phyloP scores from a whole-genome alignment of 2,888 invertebrate species.

The Anagyrus pseudococci region DNA sequence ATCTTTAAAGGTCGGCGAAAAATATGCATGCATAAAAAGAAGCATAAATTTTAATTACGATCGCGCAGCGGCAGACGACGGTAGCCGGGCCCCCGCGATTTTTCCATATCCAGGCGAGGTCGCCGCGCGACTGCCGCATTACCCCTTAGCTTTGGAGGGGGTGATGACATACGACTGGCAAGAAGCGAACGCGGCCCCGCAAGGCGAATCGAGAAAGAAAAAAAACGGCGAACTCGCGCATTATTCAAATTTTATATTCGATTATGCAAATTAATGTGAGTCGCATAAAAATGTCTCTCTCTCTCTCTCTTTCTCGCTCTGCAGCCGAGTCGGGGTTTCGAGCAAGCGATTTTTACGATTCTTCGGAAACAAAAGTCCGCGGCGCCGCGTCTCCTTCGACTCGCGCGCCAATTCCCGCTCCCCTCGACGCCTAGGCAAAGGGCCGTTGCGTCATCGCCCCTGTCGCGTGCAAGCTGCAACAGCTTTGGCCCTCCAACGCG shows the following conservation, averaged over 20 bases:
- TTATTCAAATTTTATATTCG: slow-evolving; percentile 60
- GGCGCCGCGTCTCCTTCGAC: slow-evolving; percentile 45
- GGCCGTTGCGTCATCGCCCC: slow-evolving; percentile 40
- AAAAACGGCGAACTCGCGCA: slow-evolving; percentile 39
- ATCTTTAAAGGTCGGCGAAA: too few species aligned
- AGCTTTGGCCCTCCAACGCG: slow-evolving; percentile 43
- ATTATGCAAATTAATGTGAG: slow-evolving; percentile 61
- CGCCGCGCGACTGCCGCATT: slow-evolving; percentile 29
- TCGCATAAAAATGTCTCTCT: slow-evolving; percentile 57
- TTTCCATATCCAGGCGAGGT: slow-evolving; percentile 11
- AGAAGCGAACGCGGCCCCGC: too few species aligned
- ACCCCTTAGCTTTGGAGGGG: slow-evolving; percentile 30
- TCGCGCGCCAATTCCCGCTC: too few species aligned
- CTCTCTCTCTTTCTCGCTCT: slow-evolving; percentile 36
- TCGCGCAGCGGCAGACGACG: too few species aligned
- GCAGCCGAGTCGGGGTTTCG: slow-evolving; percentile 1
- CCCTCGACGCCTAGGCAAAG: background rate
- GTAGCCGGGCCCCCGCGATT: too few species aligned
- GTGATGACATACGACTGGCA: slow-evolving; percentile 42
- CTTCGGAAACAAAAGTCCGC: slow-evolving; percentile 57
- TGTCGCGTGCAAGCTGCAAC: slow-evolving; percentile 45
- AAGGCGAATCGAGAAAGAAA: slow-evolving; percentile 35
- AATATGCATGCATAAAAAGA: background rate
- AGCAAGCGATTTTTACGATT: slow-evolving; percentile 55
- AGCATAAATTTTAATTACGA: slow-evolving; percentile 28